Evolutionary conservation across 1,140 invertebrate species (phyloP).

Genomic region (Diabrotica virgifera): DNA sequence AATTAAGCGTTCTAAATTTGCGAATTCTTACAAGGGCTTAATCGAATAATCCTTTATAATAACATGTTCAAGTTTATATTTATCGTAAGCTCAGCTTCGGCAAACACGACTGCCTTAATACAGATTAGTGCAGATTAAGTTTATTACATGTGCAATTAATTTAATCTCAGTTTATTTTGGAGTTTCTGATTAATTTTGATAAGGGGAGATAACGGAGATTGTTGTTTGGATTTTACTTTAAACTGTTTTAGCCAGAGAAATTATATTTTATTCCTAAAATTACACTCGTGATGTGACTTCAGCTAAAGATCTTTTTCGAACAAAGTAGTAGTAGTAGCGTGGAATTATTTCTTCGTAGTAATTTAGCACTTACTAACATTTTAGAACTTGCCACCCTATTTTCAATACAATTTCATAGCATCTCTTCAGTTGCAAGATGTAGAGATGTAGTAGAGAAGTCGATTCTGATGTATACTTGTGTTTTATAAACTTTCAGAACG

Average conservation of each 20-base stretch:
- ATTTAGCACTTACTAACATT: too few relatives aligned
- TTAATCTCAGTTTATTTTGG: neutral
- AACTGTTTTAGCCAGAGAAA: neutral
- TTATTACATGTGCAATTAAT: slow-evolving; percentile 3
- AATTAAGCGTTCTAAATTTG: slow-evolving; percentile 2
- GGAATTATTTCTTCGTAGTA: too few relatives aligned
- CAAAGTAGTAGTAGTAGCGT: too few relatives aligned
- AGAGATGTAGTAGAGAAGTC: too few relatives aligned
- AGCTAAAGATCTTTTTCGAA: too few relatives aligned
- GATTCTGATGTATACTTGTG: too few relatives aligned
- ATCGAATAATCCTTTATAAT: slow-evolving; percentile 3
- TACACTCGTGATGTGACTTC: too few relatives aligned
- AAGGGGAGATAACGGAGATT: neutral
- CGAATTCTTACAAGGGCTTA: neutral
- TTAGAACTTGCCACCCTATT: too few relatives aligned
- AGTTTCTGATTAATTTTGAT: slow-evolving; percentile 3
- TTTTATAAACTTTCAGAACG: too few relatives aligned
- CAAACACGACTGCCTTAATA: slow-evolving; percentile 1
- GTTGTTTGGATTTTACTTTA: neutral
- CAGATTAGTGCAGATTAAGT: slow-evolving; percentile 2
- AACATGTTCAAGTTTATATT: slow-evolving; percentile 3
- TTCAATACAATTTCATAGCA: too few relatives aligned
- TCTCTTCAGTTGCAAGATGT: too few relatives aligned
- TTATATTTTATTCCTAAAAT: neutral
- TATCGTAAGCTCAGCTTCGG: slow-evolving; percentile 1